Conservation (phyloP, 2,797 vertebrate genomes). For the Erethizon dorsatum region DNA sequence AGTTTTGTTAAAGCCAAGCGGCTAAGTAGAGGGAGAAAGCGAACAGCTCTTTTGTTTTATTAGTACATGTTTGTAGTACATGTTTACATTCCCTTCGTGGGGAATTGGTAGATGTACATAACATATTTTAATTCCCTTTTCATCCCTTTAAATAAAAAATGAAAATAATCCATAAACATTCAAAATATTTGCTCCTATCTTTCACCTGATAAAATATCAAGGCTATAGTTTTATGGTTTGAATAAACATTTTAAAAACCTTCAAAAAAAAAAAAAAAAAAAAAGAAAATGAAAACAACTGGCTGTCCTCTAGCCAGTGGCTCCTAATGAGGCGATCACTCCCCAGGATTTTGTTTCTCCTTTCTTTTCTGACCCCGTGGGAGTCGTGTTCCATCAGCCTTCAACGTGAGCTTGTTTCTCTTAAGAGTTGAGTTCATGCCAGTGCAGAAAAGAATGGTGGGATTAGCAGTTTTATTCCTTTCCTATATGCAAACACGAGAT, state of each 20-base stretch:
- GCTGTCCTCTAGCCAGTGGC: neutral
- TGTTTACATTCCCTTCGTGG: neutral
- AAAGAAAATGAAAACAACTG: neutral
- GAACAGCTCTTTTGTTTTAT: neutral
- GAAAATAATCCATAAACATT: neutral
- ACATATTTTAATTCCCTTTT: neutral
- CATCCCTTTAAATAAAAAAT: neutral
- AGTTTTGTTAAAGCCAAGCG: neutral
- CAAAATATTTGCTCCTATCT: neutral
- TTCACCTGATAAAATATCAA: neutral
- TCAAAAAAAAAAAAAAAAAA: neutral
- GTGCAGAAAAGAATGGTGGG: neutral
- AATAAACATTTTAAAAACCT: neutral
- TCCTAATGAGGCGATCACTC: neutral
- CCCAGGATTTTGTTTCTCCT: neutral
- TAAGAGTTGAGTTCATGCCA: neutral
- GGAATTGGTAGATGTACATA: neutral
- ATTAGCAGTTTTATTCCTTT: neutral
- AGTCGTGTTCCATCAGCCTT: neutral
- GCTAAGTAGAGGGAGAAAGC: neutral
- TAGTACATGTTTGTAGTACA: neutral
- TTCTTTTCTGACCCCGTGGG: neutral
- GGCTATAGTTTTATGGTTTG: neutral
- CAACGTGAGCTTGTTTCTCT: conserved; percentile 10
- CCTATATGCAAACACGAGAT: conserved; percentile 15